A percentile compares a stretch with the other conserved stretches of the same genome.
Conservation (phyloP, 2,888 invertebrate species). For the Rosalia funebris region DNA sequence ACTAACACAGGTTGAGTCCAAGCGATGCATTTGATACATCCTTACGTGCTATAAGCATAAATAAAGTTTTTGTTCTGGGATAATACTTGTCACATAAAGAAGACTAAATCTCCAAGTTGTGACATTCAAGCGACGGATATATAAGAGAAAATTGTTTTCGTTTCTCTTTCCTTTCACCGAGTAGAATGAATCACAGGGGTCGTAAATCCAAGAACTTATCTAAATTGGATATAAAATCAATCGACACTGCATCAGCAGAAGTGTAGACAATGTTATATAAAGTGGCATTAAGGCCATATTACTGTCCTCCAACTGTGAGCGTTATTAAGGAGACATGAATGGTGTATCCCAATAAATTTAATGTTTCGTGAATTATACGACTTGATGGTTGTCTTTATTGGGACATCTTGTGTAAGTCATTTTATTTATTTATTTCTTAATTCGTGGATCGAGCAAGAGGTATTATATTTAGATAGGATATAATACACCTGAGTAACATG, state of each 20-base stretch:
- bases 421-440: no score
- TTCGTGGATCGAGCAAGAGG: no score
- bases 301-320: background rate
- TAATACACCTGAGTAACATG: no score
- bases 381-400: no score
- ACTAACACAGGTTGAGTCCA: no score
- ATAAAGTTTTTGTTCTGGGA: background rate
- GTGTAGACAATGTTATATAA: background rate
- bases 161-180: background rate
- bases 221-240: constrained; percentile 1
- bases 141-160: constrained; percentile 3
- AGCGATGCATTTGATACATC: background rate
- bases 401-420: no score
- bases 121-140: background rate
- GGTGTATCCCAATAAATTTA: background rate
- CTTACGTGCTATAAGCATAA: background rate
- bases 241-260: background rate
- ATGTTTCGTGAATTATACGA: no score
- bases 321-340: background rate
- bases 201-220: background rate
- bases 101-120: background rate
- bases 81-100: constrained; percentile 4
- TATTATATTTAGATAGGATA: no score
- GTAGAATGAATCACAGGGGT: background rate
- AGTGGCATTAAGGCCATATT: background rate